Evolutionary conservation across 2,888 invertebrate species (phyloP).

Genomic region (Drosophila subsilvestris): DNA sequence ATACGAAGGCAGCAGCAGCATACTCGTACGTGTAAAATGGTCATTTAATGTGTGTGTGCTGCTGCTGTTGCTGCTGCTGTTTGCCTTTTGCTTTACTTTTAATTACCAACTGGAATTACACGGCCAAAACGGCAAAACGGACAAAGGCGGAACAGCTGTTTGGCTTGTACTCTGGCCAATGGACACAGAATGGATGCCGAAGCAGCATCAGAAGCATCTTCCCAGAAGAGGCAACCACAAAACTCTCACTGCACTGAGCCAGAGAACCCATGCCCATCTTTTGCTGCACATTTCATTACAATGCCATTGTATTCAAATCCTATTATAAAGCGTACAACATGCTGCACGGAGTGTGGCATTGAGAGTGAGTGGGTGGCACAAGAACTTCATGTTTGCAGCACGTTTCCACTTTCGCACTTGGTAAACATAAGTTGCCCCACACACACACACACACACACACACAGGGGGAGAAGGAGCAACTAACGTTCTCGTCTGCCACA

Average conservation of each 20-base stretch:
- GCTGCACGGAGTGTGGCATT: slow-evolving; percentile 28
- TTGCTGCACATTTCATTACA: slow-evolving; percentile 79
- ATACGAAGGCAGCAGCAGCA: not conserved
- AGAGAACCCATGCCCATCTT: slow-evolving; percentile 51
- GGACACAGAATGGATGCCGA: slow-evolving; percentile 12
- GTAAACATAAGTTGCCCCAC: slow-evolving; percentile 76
- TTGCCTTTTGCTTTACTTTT: slow-evolving; percentile 74
- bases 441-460: slow-evolving; percentile 21
- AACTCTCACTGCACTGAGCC: slow-evolving; percentile 37
- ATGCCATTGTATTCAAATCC: slow-evolving; percentile 78
- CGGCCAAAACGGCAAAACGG: slow-evolving; percentile 53
- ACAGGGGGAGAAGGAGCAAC: not conserved
- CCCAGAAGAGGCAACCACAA: slow-evolving; percentile 60
- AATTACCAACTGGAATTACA: slow-evolving; percentile 76
- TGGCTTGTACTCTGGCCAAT: slow-evolving; percentile 66
- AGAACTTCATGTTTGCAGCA: slow-evolving; percentile 76
- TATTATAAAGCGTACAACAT: slow-evolving; percentile 73
- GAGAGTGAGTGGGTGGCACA: slow-evolving; percentile 32
- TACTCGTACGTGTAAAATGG: slow-evolving; percentile 41
- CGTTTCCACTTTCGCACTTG: slow-evolving; percentile 79
- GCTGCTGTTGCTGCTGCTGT: slow-evolving; percentile 44
- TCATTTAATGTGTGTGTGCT: slow-evolving; percentile 62
- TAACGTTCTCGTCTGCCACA: slow-evolving; percentile 47
- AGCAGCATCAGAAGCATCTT: slow-evolving; percentile 18
- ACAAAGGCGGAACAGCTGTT: slow-evolving; percentile 67